Conservation (phyloP, 2,888 invertebrate species). For the Aspidiotus destructor region DNA sequence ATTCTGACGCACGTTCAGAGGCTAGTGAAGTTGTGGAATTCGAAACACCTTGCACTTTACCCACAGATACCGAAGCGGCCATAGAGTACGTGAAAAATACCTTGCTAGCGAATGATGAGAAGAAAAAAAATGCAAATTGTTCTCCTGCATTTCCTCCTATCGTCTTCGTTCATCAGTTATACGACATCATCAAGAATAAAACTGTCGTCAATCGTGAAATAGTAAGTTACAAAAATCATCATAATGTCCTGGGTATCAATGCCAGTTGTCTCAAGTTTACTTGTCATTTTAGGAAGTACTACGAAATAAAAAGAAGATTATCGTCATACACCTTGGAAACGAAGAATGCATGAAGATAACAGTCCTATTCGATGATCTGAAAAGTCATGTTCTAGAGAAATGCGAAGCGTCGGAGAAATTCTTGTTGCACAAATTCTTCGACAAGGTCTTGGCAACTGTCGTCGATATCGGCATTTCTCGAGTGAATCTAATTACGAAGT, state of each 20-base stretch:
- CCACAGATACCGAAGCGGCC: conserved; percentile 35
- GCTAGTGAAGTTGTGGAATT: too few species aligned
- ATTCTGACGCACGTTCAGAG: too few species aligned
- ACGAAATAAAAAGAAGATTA: conserved; percentile 32
- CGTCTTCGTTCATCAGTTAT: conserved; percentile 34
- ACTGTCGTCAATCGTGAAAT: conserved; percentile 33
- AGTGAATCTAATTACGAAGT: conserved; percentile 13
- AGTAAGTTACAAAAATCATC: conserved; percentile 19
- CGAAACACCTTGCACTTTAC: not conserved
- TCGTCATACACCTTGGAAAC: conserved; percentile 30
- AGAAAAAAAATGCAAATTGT: conserved; percentile 13
- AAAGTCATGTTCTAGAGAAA: conserved; percentile 17
- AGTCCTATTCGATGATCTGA: conserved; percentile 33
- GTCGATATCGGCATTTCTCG: conserved; percentile 22
- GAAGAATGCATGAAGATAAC: conserved; percentile 28
- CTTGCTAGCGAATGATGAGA: conserved; percentile 9
- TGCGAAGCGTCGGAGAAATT: not conserved
- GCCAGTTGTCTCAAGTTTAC: not conserved
- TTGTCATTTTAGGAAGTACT: conserved; percentile 25
- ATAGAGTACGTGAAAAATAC: conserved; percentile 31
- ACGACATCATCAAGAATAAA: conserved; percentile 30
- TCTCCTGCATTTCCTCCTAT: conserved; percentile 33
- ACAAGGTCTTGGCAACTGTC: conserved; percentile 19
- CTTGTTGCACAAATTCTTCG: conserved; percentile 24
- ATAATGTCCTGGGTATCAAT: not conserved